phyloP scores from a whole-genome alignment of 2,113 vertebrate genomes.

The Paramisgurnus dabryanus region DNA sequence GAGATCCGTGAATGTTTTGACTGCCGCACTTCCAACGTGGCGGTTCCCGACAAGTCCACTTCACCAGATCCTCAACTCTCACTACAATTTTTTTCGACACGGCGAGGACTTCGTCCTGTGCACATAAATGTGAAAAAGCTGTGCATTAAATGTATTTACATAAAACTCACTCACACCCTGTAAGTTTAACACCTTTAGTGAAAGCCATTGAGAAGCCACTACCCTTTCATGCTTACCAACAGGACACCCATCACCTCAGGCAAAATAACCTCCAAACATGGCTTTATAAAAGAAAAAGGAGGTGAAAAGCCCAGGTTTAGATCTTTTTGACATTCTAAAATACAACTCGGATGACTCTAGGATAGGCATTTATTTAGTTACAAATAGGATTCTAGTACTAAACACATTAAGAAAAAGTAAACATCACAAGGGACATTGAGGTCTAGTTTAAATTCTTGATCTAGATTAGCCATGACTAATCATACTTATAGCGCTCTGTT shows the following conservation, averaged over 20 bases:
- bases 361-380: not conserved
- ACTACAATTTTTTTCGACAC: constrained; percentile 79
- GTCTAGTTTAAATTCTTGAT: constrained; percentile 8
- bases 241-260: constrained; percentile 4
- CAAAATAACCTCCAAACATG: constrained; percentile 10
- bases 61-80: constrained; percentile 76
- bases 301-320: not conserved
- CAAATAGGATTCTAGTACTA: constrained; percentile 2
- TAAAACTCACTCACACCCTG: not conserved
- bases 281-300: not conserved
- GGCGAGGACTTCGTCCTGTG: constrained; percentile 78
- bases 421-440: not conserved
- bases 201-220: not conserved
- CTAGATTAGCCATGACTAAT: constrained; percentile 14
- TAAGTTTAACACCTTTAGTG: not conserved
- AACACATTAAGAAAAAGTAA: constrained; percentile 21
- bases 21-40: constrained; percentile 58
- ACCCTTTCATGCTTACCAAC: constrained; percentile 19
- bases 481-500: not conserved
- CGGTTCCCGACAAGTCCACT: constrained; percentile 70
- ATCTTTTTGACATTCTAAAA: not conserved
- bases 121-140: constrained; percentile 24
- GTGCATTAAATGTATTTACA: not conserved
- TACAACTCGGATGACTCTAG: not conserved
- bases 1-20: constrained; percentile 37